These are phyloP conservation scores for Ips nitidus DNA, from an alignment of 1,140 invertebrate species.

Conservation along the genomic window DNA sequence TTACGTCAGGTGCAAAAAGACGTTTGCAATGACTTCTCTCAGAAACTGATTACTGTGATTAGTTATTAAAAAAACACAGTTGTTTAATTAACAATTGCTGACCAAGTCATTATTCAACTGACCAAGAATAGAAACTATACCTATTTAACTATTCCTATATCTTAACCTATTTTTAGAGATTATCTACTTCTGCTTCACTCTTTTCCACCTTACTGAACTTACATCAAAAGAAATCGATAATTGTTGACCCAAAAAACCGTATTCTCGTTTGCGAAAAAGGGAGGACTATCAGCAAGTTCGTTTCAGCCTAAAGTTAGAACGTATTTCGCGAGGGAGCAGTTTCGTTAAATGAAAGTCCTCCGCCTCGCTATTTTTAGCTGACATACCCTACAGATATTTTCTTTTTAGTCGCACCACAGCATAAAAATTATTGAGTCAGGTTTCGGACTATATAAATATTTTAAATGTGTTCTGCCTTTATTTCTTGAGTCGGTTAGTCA, in stretches of 20 bases:
- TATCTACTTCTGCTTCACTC: no score
- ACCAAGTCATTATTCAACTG: no score
- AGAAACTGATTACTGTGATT: no score
- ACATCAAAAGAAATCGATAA: conserved; percentile 6
- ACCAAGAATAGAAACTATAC: no score
- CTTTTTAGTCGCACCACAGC: conserved; percentile 7
- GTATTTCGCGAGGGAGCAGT: conserved; percentile 16
- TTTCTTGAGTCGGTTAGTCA: background rate
- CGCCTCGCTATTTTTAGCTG: conserved; percentile 22
- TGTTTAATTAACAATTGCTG: no score
- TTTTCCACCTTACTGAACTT: background rate
- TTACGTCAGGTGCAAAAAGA: no score
- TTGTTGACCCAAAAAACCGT: conserved; percentile 16
- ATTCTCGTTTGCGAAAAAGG: conserved; percentile 17
- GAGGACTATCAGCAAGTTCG: conserved; percentile 21
- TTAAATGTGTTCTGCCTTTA: background rate
- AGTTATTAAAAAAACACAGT: no score
- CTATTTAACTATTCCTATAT: no score
- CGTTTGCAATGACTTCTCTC: no score
- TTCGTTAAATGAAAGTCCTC: conserved; percentile 15
- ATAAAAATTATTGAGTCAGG: background rate
- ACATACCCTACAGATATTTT: conserved; percentile 6
- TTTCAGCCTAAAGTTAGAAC: conserved; percentile 21
- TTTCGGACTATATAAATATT: background rate
- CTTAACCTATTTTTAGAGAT: no score